Base-by-base conservation (phyloP, 2,113 vertebrate species). In the Hucho hucho region DNA sequence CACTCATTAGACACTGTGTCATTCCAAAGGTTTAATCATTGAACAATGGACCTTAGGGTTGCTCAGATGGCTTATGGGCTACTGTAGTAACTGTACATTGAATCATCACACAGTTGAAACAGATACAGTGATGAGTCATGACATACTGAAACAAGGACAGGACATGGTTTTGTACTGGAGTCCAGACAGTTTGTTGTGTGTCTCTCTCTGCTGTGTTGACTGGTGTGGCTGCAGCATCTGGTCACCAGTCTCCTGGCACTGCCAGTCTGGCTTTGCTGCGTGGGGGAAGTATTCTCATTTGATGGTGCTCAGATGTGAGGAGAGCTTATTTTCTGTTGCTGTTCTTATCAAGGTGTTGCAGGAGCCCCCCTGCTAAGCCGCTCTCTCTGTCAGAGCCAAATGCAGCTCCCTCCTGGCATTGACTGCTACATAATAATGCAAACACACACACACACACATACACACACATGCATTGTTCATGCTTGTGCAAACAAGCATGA, bases 321-420 rank as follows among this genome's bases (percentile, higher is more conserved):
- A 61, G 65, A 82, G 74, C 78, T 81, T 86, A 83, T 81, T 89
- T 85, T 81, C 72, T 29, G 86, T 80, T 83, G 76, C 87, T 82
- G 87, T 75, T 73, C 89, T 93, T 93, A 93, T 92, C 93, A 93
- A 91, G 84, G 85, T 83, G 78, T 72, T 89, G 78, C 88, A 92
- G 82, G 65, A 73, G 81, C 80, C 84, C 89, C 88, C 84, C 91
- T 78, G 83, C 83, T 72, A 80, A 88, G 86, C 70, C 77, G 12
- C 72, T 73, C 84, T 14, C 32, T 24, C 29, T 64, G 74, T 76
- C 86, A 78, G 81, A 86, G 82, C 83, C 87, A 79, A 82, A 86
- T 80, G 79, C 84, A 84, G 81, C 74, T 43, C 67, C 72, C 79
- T 75, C 87, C 75, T 1, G 56, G 83, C 81, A 83, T 49, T 49